Percentiles rank a stretch among this genome's conserved stretches.
Conservation (phyloP, 2,797 vertebrate species). For the Lithobates sylvaticus region DNA sequence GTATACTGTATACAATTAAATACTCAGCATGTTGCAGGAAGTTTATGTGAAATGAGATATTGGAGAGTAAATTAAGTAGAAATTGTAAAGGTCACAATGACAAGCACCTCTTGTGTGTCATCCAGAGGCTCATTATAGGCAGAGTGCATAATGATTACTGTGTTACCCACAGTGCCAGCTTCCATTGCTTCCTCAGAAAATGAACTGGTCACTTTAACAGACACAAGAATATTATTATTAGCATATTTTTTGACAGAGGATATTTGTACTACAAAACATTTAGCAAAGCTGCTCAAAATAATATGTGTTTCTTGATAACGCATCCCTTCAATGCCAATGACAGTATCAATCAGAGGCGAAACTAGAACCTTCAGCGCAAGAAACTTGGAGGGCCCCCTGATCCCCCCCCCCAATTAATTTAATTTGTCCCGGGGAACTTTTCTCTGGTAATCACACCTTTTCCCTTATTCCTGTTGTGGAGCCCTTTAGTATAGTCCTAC, state of each 20-base stretch:
- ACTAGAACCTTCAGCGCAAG: too few relatives aligned
- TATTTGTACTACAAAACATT: too few relatives aligned
- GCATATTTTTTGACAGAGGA: background rate
- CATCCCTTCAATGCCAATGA: too few relatives aligned
- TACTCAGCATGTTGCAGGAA: conserved; percentile 9
- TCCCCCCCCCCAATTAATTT: too few relatives aligned
- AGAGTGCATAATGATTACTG: conserved; percentile 21
- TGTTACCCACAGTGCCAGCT: conserved; percentile 16
- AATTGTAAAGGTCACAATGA: conserved; percentile 41
- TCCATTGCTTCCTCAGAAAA: background rate
- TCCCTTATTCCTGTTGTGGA: too few relatives aligned
- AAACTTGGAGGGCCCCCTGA: too few relatives aligned
- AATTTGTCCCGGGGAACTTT: too few relatives aligned
- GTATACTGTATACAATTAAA: conserved; percentile 28
- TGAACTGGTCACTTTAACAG: background rate
- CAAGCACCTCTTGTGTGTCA: conserved; percentile 35
- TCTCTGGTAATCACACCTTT: too few relatives aligned
- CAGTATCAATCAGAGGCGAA: too few relatives aligned
- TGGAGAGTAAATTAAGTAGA: conserved; percentile 33
- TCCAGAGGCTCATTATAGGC: conserved; percentile 16
- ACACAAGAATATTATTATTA: background rate
- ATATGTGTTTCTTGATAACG: too few relatives aligned
- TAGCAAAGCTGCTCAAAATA: too few relatives aligned
- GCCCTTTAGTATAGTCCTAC: too few relatives aligned
- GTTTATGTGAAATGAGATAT: conserved; percentile 33